These are phyloP conservation scores for Melieria omissa DNA, from an alignment of 2,888 invertebrate species.

Conservation along the genomic window DNA sequence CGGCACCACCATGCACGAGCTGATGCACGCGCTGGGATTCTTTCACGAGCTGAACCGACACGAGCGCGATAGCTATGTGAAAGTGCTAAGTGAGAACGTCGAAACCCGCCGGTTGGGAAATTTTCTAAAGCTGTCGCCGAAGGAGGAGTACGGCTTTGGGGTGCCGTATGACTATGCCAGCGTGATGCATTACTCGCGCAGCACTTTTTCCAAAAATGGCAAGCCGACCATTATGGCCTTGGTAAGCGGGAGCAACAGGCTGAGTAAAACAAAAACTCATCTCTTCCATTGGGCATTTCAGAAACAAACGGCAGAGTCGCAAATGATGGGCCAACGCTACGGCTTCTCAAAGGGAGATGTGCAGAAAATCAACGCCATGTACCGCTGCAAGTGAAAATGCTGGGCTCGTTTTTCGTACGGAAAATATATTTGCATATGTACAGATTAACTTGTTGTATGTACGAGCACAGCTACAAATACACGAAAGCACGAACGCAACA, in stretches of 20 bases:
- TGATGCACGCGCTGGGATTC: constrained; percentile 83
- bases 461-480: constrained; percentile 35
- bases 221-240: constrained; percentile 77
- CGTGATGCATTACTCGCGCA: constrained; percentile 84
- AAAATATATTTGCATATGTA: constrained; percentile 6
- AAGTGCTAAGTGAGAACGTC: constrained; percentile 75
- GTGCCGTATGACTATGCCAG: constrained; percentile 81
- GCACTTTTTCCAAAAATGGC: constrained; percentile 78
- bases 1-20: constrained; percentile 82
- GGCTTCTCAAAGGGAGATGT: constrained; percentile 60
- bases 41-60: constrained; percentile 84
- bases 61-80: constrained; percentile 77
- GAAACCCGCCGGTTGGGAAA: constrained; percentile 73
- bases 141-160: constrained; percentile 72
- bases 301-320: constrained; percentile 45
- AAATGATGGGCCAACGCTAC: constrained; percentile 57
- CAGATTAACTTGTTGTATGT: constrained; percentile 9
- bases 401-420: too few relatives aligned
- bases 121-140: constrained; percentile 74
- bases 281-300: constrained; percentile 4
- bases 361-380: constrained; percentile 61
- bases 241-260: constrained; percentile 62
- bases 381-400: constrained; percentile 50
- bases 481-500: constrained; percentile 7
- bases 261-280: background rate